Evolutionary conservation across 1,140 invertebrate species (phyloP).

Genomic region (Ips nitidus): DNA sequence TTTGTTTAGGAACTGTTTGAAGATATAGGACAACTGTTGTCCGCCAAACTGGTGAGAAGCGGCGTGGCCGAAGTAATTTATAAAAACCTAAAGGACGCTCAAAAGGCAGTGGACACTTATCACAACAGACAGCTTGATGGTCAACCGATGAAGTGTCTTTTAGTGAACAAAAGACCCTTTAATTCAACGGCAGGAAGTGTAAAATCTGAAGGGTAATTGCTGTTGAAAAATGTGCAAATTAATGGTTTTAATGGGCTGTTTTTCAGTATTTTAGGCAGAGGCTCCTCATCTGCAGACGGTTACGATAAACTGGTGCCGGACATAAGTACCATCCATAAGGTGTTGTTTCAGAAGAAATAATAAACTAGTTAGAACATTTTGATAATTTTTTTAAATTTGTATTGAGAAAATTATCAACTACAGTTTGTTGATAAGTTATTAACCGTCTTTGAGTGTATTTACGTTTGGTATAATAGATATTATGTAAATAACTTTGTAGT

Average conservation of each 20-base stretch:
- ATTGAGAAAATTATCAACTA: no score
- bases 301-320: constrained; percentile 49
- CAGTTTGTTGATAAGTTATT: no score
- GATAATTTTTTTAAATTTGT: no score
- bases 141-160: constrained; percentile 77
- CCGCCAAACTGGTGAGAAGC: constrained; percentile 79
- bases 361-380: no score
- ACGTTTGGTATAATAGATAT: no score
- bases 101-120: constrained; percentile 86
- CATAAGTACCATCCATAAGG: constrained; percentile 51
- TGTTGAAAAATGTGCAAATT: constrained; percentile 5
- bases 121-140: constrained; percentile 89
- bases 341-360: constrained; percentile 46
- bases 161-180: constrained; percentile 70
- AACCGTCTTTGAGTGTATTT: no score
- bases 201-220: constrained; percentile 38
- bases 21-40: constrained; percentile 83
- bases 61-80: constrained; percentile 91
- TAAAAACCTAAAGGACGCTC: constrained; percentile 79
- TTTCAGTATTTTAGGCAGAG: constrained; percentile 22
- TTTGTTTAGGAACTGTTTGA: constrained; percentile 80
- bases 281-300: constrained; percentile 19
- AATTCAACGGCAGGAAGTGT: constrained; percentile 59
- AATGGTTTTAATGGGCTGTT: neutral
- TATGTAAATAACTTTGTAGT: no score